Conservation (phyloP, 2,888 invertebrate species). For the Leptinotarsa juncta region DNA sequence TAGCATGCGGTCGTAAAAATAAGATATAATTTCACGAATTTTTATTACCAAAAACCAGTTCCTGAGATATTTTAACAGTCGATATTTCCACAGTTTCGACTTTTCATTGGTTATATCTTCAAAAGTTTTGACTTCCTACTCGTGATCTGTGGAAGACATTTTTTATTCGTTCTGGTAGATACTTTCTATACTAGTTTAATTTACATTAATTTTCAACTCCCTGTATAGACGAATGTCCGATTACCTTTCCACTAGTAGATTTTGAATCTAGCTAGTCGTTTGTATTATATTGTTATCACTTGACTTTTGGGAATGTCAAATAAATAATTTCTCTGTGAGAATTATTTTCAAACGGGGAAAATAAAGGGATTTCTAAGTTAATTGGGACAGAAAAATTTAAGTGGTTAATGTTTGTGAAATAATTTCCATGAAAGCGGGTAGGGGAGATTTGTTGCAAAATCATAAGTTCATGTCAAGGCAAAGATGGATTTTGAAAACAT, state of each 20-base stretch:
- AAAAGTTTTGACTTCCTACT: no score
- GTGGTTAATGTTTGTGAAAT: constrained; percentile 6
- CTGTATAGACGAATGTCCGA: neutral
- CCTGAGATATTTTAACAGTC: no score
- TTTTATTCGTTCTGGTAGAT: no score
- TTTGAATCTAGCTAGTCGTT: neutral
- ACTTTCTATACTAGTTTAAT: no score
- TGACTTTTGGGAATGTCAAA: constrained; percentile 19
- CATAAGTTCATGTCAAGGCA: neutral
- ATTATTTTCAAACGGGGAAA: constrained; percentile 17
- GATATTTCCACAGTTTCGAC: no score
- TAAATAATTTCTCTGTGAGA: constrained; percentile 13
- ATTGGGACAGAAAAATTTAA: neutral
- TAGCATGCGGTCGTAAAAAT: no score
- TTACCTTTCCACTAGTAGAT: neutral
- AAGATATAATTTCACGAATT: no score
- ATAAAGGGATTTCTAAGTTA: neutral
- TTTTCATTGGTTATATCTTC: no score
- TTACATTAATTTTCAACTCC: neutral
- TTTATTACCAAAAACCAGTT: no score
- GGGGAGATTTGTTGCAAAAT: neutral
- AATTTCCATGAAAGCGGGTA: neutral
- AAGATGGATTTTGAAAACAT: neutral
- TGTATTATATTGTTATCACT: neutral
- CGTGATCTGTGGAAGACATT: no score